Conservation (phyloP, 2,888 invertebrate genomes). For the Drosophila leonis region DNA sequence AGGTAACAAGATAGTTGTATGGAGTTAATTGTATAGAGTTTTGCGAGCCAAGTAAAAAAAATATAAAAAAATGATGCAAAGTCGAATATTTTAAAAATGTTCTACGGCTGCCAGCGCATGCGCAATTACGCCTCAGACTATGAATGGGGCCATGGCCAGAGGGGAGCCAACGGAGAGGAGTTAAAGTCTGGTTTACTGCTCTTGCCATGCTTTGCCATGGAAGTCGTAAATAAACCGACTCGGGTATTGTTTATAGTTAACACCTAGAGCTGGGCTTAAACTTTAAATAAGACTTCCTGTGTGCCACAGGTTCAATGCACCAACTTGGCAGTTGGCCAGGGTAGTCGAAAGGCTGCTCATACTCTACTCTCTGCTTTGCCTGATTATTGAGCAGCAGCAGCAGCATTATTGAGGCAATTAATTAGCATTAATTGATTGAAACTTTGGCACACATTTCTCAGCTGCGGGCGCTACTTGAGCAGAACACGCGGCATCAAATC, state of each 20-base stretch:
- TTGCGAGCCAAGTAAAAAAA: slow-evolving; percentile 21
- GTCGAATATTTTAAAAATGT: slow-evolving; percentile 72
- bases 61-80: slow-evolving; percentile 55
- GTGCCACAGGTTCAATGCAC: slow-evolving; percentile 54
- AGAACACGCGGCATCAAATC: slow-evolving; percentile 58
- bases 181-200: slow-evolving; percentile 13
- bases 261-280: slow-evolving; percentile 64
- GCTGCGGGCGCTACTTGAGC: slow-evolving; percentile 57
- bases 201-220: slow-evolving; percentile 33
- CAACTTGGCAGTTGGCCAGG: slow-evolving; percentile 12
- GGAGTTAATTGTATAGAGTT: slow-evolving; percentile 70
- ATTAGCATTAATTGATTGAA: slow-evolving; percentile 68
- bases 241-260: slow-evolving; percentile 77
- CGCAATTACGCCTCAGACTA: slow-evolving; percentile 66
- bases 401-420: slow-evolving; percentile 67
- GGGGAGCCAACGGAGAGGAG: background rate
- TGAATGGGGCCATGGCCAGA: background rate
- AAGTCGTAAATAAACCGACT: slow-evolving; percentile 70
- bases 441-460: slow-evolving; percentile 59
- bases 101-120: slow-evolving; percentile 57
- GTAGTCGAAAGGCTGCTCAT: background rate
- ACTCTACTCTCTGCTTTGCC: background rate
- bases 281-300: slow-evolving; percentile 55
- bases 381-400: slow-evolving; percentile 58
- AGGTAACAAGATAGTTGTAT: slow-evolving; percentile 79